phyloP scores from a whole-genome alignment of 2,797 vertebrate species.

The Paratrypauchen microcephalus region DNA sequence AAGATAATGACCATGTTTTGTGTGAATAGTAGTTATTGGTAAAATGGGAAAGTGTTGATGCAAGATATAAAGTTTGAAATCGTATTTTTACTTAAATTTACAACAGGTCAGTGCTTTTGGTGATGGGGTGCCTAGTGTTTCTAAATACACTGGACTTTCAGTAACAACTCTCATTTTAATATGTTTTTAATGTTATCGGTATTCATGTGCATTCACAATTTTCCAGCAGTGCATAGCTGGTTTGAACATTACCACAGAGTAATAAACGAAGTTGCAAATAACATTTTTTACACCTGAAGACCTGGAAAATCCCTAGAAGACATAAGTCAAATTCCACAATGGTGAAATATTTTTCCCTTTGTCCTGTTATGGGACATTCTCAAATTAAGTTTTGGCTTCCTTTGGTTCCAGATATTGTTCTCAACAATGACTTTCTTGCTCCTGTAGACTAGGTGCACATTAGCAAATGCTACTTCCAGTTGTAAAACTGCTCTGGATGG shows the following conservation, averaged over 20 bases:
- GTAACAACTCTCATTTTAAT: background rate
- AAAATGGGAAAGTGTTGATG: constrained; percentile 4
- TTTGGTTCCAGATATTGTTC: background rate
- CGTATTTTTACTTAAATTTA: constrained; percentile 5
- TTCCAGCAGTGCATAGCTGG: background rate
- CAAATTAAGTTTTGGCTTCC: background rate
- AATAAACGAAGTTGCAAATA: background rate
- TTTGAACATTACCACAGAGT: background rate
- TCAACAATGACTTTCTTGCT: background rate
- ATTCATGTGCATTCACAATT: background rate
- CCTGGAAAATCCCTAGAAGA: background rate
- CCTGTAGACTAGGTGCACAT: background rate
- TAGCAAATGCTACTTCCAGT: too few relatives aligned
- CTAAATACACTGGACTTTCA: background rate
- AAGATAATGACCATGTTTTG: constrained; percentile 50
- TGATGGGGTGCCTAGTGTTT: too few relatives aligned
- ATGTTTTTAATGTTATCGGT: background rate
- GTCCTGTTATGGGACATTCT: background rate
- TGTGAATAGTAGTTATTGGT: constrained; percentile 22
- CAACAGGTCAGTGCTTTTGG: background rate
- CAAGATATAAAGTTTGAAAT: constrained; percentile 1
- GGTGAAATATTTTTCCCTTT: background rate
- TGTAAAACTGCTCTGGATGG: too few relatives aligned
- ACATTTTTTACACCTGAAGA: background rate
- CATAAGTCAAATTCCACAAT: background rate